Evolutionary conservation across 2,888 invertebrate genomes (phyloP).

Genomic region (Epinotia brunnichana): DNA sequence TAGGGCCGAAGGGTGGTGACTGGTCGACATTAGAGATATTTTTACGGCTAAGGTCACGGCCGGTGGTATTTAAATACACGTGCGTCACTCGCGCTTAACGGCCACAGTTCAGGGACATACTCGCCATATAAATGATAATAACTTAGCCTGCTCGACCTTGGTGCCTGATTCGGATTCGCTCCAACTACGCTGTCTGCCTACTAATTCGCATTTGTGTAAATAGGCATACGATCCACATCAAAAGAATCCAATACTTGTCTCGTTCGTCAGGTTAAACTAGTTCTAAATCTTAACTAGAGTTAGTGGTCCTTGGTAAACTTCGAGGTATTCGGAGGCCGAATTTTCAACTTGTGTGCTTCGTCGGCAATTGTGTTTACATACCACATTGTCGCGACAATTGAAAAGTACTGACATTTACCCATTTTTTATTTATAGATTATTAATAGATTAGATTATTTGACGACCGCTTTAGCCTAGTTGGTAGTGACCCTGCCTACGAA

Average conservation of each 20-base stretch:
- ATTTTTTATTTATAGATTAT: too few species aligned
- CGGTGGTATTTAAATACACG: slow-evolving; percentile 71
- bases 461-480: too few species aligned
- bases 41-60: slow-evolving; percentile 74
- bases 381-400: background rate
- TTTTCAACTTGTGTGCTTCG: background rate
- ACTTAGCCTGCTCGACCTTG: slow-evolving; percentile 73
- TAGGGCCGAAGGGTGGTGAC: slow-evolving; percentile 30
- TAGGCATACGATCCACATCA: slow-evolving; percentile 46
- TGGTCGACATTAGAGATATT: slow-evolving; percentile 58
- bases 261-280: slow-evolving; percentile 10
- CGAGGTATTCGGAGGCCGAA: background rate
- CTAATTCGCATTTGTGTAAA: slow-evolving; percentile 59
- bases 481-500: too few species aligned
- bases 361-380: background rate
- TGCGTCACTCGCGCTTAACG: slow-evolving; percentile 74
- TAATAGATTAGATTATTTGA: too few species aligned
- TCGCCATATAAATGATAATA: slow-evolving; percentile 79
- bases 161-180: slow-evolving; percentile 78
- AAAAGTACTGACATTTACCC: too few species aligned
- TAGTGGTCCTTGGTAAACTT: background rate
- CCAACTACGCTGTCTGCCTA: slow-evolving; percentile 77
- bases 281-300: background rate
- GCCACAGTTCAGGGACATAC: slow-evolving; percentile 78
- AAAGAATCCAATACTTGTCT: slow-evolving; percentile 12